Conservation (phyloP, 2,888 invertebrate genomes). For the Orthosia gothica region DNA sequence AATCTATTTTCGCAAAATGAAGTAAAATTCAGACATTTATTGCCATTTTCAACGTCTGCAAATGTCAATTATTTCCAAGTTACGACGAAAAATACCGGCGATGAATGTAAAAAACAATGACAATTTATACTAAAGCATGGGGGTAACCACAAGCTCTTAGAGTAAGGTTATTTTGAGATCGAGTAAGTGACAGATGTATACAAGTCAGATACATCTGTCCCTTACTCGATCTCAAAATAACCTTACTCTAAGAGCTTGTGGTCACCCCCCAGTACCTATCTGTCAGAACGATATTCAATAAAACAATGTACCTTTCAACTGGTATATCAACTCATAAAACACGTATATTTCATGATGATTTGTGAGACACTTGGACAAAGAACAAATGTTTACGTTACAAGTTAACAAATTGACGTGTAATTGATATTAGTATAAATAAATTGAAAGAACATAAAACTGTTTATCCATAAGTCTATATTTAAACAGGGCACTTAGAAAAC, state of each 20-base stretch:
- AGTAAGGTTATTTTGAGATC: no score
- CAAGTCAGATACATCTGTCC: no score
- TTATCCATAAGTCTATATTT: neutral
- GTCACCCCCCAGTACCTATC: no score
- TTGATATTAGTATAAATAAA: neutral
- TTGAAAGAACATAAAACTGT: neutral
- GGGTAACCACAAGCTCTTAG: no score
- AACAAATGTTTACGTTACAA: neutral
- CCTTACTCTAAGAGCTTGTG: no score
- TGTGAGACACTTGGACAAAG: neutral
- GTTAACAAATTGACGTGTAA: neutral
- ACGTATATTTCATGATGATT: constrained; percentile 1
- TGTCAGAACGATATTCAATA: constrained; percentile 14
- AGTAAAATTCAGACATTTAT: constrained; percentile 18
- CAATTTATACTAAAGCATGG: neutral
- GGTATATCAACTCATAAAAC: neutral
- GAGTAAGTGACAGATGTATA: no score
- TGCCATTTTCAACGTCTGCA: neutral
- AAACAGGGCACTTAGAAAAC: neutral
- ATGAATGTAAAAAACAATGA: constrained; percentile 6
- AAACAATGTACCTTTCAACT: neutral
- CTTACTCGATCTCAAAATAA: no score
- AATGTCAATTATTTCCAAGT: constrained; percentile 40
- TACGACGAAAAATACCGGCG: constrained; percentile 9
- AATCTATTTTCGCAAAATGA: neutral